Percentiles rank a stretch among this genome's conserved stretches.
Evolutionary conservation across 2,797 vertebrate species (phyloP).

Genomic region (Hydrophis major): DNA sequence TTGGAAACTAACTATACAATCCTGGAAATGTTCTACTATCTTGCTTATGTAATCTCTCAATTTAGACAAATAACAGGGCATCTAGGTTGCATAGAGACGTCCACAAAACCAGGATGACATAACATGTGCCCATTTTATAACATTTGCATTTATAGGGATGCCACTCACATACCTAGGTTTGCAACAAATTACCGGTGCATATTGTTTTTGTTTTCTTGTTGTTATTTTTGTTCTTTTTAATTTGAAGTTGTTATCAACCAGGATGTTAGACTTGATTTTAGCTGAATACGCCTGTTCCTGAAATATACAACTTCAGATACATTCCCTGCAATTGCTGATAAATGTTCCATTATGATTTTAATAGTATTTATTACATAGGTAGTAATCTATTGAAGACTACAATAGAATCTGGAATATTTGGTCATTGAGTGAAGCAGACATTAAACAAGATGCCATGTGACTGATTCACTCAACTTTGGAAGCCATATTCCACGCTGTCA

Average conservation of each 20-base stretch:
- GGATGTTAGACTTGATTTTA: slow-evolving; percentile 19
- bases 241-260: slow-evolving; percentile 1
- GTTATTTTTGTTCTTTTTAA: not conserved
- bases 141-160: not conserved
- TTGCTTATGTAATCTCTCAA: not conserved
- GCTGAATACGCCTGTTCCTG: slow-evolving; percentile 10
- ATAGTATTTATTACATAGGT: not conserved
- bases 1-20: slow-evolving; percentile 31
- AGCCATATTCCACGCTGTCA: too few species aligned
- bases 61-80: slow-evolving; percentile 35
- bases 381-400: not conserved
- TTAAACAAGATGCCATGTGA: not conserved
- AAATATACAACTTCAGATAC: not conserved
- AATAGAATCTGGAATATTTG: not conserved
- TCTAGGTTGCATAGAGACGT: not conserved
- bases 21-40: slow-evolving; percentile 21
- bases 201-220: not conserved
- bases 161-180: not conserved
- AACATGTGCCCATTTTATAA: not conserved
- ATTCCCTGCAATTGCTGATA: slow-evolving; percentile 5
- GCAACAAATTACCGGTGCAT: not conserved
- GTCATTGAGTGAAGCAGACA: not conserved
- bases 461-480: not conserved
- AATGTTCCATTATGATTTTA: not conserved
- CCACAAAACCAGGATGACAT: not conserved